phyloP scores from a whole-genome alignment of 2,113 vertebrate species.

The Notarius lentiginosus region DNA sequence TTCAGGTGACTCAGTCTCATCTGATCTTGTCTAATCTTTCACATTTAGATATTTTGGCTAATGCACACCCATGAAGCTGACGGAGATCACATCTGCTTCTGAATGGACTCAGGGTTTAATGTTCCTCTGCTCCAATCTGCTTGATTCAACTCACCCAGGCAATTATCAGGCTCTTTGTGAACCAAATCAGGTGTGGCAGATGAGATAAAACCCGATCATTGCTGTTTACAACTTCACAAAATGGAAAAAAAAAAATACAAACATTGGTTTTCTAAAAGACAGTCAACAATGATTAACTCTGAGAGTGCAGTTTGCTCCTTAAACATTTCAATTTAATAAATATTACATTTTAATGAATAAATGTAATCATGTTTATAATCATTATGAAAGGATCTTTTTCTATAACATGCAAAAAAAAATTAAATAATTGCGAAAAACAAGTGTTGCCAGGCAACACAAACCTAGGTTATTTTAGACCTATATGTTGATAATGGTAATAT shows the following conservation, averaged over 20 bases:
- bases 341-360: not conserved
- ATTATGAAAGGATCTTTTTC: not conserved
- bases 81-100: not conserved
- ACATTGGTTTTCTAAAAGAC: not conserved
- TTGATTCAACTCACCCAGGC: not conserved
- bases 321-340: not conserved
- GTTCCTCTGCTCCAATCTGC: not conserved
- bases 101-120: not conserved
- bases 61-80: not conserved
- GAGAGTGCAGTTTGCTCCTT: not conserved
- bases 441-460: no score
- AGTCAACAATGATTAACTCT: not conserved
- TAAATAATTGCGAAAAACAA: no score
- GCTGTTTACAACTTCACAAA: not conserved
- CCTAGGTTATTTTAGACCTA: no score
- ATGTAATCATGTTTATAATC: not conserved
- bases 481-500: no score
- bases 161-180: conserved; percentile 21
- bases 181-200: not conserved
- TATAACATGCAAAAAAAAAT: no score
- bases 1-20: not conserved
- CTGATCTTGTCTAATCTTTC: not conserved
- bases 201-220: not conserved
- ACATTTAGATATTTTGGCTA: not conserved
- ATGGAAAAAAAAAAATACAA: not conserved